Evolutionary conservation across 2,888 invertebrate genomes (phyloP), one percentile per base, ranked within the genome.

Genomic region (Siphonodentalium dalli): DNA sequence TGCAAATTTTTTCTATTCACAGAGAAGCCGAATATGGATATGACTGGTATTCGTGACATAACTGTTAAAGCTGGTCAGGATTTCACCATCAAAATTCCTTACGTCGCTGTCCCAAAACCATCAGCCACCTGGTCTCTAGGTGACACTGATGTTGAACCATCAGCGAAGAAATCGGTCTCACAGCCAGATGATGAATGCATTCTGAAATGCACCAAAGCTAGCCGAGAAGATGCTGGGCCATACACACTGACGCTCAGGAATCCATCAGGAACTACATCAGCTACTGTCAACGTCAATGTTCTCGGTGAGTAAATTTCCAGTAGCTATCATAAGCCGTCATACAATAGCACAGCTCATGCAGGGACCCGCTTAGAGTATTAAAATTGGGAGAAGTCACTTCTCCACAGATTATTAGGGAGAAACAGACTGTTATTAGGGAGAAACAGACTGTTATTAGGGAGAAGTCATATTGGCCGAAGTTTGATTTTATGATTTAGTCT

Each of bases 11-110:
- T 28, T 27, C 11, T 13, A 18, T 47, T 54, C 51, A 35, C 94
- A 2, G 96, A 96, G 83, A 95, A 96, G 79, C 99, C 99, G 23
- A 88, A 91, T 78, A 91, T 99, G 88, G 96, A 99, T 78, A 87
- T 96, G 63, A 90, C 92, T 38, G 92, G 90, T 47, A 90, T 98
- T 40, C 89, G 93, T 39, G 98, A 99, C 76, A 95, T 99, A 72
- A 91, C 92, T 4, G 96, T 99, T 3, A 88, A 93, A 65, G 98
- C 98, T 61, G 99, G 99, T 44, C 96, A 99, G 85, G 94, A 96
- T 82, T 97, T 99, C 85, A 91, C 92, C 68, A 94, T 99, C 76
- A 92, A 93, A 74, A 91, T 99, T 15, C 98, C 98, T 3, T 98
- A 92, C 83, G 88, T 91, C 69, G 95, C 63, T 92, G 94, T 87